Evolutionary conservation across 2,113 vertebrate species (phyloP).

Genomic region (Labrus mixtus): DNA sequence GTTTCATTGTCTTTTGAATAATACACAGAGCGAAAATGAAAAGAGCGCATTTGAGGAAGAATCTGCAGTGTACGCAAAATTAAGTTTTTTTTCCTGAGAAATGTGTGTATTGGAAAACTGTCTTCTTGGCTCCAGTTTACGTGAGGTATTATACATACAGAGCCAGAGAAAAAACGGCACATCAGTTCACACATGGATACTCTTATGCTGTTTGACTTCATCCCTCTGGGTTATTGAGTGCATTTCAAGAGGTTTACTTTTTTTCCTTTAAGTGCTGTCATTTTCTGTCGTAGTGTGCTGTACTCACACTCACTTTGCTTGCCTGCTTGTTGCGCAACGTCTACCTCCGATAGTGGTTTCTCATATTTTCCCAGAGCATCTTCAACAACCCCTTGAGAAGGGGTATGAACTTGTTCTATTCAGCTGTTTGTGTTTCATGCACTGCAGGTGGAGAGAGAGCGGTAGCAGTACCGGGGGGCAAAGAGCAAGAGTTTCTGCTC

Average conservation of each 20-base stretch:
- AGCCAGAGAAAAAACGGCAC: slow-evolving; percentile 5
- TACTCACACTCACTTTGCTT: slow-evolving; percentile 18
- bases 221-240: slow-evolving; percentile 12
- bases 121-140: not conserved
- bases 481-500: slow-evolving; percentile 55
- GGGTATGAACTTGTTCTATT: slow-evolving; percentile 55
- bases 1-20: slow-evolving; percentile 67
- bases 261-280: slow-evolving; percentile 26
- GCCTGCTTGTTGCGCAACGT: slow-evolving; percentile 28
- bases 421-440: slow-evolving; percentile 53
- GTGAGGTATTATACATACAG: slow-evolving; percentile 8
- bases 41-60: slow-evolving; percentile 27
- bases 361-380: slow-evolving; percentile 49
- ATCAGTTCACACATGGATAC: slow-evolving; percentile 11
- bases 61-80: slow-evolving; percentile 24
- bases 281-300: slow-evolving; percentile 51
- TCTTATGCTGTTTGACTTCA: not conserved
- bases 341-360: slow-evolving; percentile 61
- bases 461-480: slow-evolving; percentile 57
- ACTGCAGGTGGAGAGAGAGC: slow-evolving; percentile 31
- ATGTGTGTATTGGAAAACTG: slow-evolving; percentile 13
- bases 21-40: slow-evolving; percentile 46
- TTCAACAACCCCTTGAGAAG: slow-evolving; percentile 51
- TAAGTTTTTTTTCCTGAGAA: slow-evolving; percentile 3
- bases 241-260: slow-evolving; percentile 16